A percentile compares a stretch with the other conserved stretches of the same genome.
Evolutionary conservation across 1,140 invertebrate species (phyloP).

Genomic region (Episyrphus balteatus): DNA sequence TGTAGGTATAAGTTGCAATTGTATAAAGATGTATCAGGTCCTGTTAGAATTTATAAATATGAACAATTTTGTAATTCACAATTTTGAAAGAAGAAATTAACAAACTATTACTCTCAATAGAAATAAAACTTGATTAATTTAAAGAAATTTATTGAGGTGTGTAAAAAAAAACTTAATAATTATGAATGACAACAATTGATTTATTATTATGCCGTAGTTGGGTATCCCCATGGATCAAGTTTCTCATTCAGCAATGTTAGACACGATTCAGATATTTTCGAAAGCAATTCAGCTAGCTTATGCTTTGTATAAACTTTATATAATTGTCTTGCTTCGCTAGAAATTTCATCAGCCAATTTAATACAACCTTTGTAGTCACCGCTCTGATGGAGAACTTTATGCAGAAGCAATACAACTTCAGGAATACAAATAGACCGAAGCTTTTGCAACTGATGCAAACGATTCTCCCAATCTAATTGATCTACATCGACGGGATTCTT

Average conservation of each 20-base stretch:
- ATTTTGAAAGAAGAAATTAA: too few species aligned
- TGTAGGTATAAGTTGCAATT: too few species aligned
- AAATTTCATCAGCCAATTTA: constrained; percentile 66
- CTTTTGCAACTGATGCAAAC: constrained; percentile 53
- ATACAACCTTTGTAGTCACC: constrained; percentile 66
- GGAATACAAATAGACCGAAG: constrained; percentile 74
- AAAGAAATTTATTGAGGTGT: too few species aligned
- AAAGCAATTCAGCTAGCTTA: constrained; percentile 61
- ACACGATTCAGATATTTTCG: constrained; percentile 69
- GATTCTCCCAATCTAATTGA: constrained; percentile 23
- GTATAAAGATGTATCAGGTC: too few species aligned
- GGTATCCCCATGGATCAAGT: constrained; percentile 57
- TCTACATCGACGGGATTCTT: constrained; percentile 19
- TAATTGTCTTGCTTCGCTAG: constrained; percentile 62
- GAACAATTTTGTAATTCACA: too few species aligned
- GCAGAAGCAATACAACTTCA: constrained; percentile 65
- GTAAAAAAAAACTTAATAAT: too few species aligned
- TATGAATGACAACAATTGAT: neutral
- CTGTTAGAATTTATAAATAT: too few species aligned
- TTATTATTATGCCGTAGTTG: constrained; percentile 17
- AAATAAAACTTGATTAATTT: too few species aligned
- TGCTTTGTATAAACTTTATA: constrained; percentile 71
- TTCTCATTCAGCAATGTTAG: constrained; percentile 59
- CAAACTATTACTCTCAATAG: too few species aligned
- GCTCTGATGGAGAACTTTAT: constrained; percentile 66